phyloP scores from a whole-genome alignment of 2,797 vertebrate species.

The Microctenopoma steveboyesi region DNA sequence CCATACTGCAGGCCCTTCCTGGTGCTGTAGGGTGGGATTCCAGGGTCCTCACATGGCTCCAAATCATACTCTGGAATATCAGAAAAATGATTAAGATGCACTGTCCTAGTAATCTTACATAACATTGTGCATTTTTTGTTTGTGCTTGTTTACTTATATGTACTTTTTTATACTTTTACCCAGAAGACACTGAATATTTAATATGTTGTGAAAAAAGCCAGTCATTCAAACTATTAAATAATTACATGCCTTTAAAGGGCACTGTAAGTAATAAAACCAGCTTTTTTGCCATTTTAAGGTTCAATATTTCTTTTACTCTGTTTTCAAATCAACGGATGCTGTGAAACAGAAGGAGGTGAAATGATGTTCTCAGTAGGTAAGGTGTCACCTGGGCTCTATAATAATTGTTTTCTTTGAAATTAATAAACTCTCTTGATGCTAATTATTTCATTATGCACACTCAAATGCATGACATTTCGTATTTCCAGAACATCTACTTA shows the following conservation, averaged over 20 bases:
- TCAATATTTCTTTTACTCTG: not conserved
- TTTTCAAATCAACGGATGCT: not conserved
- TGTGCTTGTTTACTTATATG: not conserved
- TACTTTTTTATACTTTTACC: not conserved
- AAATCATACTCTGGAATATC: conserved; percentile 90
- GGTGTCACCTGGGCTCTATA: conserved; percentile 17
- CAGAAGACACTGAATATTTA: not conserved
- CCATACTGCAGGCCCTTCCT: conserved; percentile 95
- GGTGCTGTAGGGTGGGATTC: conserved; percentile 94
- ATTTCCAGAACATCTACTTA: conserved; percentile 13
- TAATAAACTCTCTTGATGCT: conserved; percentile 21
- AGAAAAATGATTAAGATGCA: not conserved
- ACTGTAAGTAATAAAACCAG: not conserved
- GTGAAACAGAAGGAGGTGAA: conserved; percentile 18
- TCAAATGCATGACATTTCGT: conserved; percentile 8
- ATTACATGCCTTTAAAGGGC: not conserved
- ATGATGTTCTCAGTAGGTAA: conserved; percentile 11
- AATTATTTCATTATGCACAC: conserved; percentile 16
- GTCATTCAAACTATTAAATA: conserved; percentile 18
- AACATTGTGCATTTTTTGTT: no score
- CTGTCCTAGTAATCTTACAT: not conserved
- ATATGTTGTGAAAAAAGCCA: not conserved
- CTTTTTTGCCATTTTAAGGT: conserved; percentile 15
- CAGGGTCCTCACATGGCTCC: conserved; percentile 96
- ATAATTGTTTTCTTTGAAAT: conserved; percentile 29